phyloP scores from a whole-genome alignment of 2,113 vertebrate genomes.

The Chlamydotis undulata region DNA sequence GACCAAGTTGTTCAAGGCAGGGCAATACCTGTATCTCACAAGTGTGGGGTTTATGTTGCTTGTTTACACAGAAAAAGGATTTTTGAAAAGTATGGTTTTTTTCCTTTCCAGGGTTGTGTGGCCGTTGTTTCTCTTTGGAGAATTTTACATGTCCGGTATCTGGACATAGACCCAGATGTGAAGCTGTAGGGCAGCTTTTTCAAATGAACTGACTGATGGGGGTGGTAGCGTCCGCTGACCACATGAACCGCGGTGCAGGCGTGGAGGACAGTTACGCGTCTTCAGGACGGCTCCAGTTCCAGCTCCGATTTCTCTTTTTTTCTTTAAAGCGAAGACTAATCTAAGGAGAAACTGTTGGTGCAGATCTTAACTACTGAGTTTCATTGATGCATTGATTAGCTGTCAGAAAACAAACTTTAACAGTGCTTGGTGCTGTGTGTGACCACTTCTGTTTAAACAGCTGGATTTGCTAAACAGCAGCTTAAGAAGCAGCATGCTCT shows the following conservation, averaged over 20 bases:
- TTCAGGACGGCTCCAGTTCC: not conserved
- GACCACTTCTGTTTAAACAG: slow-evolving; percentile 52
- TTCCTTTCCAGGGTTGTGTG: not conserved
- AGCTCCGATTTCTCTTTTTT: not conserved
- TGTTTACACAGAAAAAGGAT: not conserved
- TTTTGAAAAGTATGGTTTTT: not conserved
- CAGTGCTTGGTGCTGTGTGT: not conserved
- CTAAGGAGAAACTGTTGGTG: not conserved
- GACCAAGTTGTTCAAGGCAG: not conserved
- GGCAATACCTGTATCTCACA: not conserved
- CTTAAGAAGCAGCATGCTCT: not conserved
- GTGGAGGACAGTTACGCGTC: rapidly evolving
- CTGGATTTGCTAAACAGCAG: slow-evolving; percentile 42
- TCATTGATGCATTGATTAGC: not conserved
- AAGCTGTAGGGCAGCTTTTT: not conserved
- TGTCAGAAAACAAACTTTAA: not conserved
- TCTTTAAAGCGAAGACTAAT: not conserved
- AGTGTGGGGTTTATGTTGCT: not conserved
- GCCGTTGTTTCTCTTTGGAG: not conserved
- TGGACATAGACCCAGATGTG: not conserved
- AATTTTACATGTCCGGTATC: not conserved
- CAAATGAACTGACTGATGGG: not conserved
- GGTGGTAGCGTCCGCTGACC: not conserved
- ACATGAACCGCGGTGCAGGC: not conserved
- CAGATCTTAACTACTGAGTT: not conserved